phyloP scores from a whole-genome alignment of 2,113 vertebrate genomes.

The Climacteris rufus region DNA sequence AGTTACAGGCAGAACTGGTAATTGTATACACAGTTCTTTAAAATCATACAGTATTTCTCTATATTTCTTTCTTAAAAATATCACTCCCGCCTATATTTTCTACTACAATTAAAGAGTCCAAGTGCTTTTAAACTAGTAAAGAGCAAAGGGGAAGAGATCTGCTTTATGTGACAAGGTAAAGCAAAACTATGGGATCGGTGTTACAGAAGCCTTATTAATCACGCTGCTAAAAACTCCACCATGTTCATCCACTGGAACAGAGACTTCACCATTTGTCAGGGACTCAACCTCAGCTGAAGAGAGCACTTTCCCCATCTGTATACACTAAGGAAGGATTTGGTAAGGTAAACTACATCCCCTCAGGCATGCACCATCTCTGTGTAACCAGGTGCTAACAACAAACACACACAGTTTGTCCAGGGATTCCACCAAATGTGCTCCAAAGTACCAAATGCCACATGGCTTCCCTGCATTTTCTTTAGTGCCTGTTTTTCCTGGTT shows the following conservation, averaged over 20 bases:
- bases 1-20: not conserved
- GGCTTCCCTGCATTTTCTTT: not conserved
- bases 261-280: not conserved
- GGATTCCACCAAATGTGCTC: accelerated
- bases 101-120: not conserved
- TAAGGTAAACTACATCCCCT: not conserved
- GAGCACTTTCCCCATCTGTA: not conserved
- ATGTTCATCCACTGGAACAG: not conserved
- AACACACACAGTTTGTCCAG: not conserved
- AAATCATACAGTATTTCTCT: not conserved
- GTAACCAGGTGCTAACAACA: not conserved
- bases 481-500: not conserved
- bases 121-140: not conserved
- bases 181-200: not conserved
- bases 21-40: not conserved
- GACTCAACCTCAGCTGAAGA: not conserved
- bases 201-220: not conserved
- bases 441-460: accelerated
- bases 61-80: not conserved
- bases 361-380: accelerated
- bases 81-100: not conserved
- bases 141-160: not conserved
- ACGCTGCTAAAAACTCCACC: accelerated
- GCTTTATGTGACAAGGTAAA: not conserved
- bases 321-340: not conserved